Evolutionary conservation across 1,140 invertebrate species (phyloP).

Genomic region (Drosophila grimshawi): DNA sequence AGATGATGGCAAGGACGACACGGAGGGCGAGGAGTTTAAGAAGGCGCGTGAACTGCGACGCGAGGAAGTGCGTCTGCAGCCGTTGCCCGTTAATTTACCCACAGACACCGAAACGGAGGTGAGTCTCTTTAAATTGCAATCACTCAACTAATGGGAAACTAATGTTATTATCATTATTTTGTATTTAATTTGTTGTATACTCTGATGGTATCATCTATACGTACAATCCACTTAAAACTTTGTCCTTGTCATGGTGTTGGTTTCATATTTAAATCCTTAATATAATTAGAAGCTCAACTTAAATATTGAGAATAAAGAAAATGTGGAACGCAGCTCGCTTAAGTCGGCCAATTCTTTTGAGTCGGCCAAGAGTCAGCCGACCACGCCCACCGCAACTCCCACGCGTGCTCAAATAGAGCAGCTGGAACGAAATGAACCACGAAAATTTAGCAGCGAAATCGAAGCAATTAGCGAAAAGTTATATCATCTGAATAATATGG

Average conservation of each 20-base stretch:
- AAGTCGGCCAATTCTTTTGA: conserved; percentile 71
- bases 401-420: conserved; percentile 77
- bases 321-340: conserved; percentile 51
- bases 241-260: conserved; percentile 68
- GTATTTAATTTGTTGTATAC: conserved; percentile 51
- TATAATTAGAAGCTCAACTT: conserved; percentile 51
- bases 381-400: conserved; percentile 51
- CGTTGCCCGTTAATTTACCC: conserved; percentile 86
- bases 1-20: conserved; percentile 89
- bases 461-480: conserved; percentile 83
- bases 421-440: conserved; percentile 70
- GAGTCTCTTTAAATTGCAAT: conserved; percentile 49
- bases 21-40: conserved; percentile 90
- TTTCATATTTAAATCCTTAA: conserved; percentile 43
- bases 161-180: conserved; percentile 75
- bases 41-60: conserved; percentile 88
- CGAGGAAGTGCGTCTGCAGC: conserved; percentile 88
- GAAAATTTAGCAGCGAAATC: conserved; percentile 77
- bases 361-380: conserved; percentile 63
- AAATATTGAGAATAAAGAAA: conserved; percentile 66
- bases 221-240: conserved; percentile 34
- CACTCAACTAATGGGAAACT: conserved; percentile 58
- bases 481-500: conserved; percentile 78
- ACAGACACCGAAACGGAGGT: conserved; percentile 92
- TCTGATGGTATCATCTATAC: conserved; percentile 36